Conservation (phyloP, 2,113 vertebrate species). For the Climacteris rufus region DNA sequence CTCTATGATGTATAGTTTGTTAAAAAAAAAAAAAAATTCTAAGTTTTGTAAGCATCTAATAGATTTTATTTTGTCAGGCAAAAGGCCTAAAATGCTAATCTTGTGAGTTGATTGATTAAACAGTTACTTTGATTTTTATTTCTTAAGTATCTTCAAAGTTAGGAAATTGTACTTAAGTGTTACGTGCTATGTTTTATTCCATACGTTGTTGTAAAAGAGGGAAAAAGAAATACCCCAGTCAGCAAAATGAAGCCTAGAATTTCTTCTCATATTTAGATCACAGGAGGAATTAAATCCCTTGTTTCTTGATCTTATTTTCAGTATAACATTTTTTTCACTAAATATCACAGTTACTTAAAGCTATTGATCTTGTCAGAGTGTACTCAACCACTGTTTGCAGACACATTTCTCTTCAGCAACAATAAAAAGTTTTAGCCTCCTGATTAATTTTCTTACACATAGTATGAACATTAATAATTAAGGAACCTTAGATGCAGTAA, state of each 20-base stretch:
- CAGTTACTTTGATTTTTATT: conserved; percentile 20
- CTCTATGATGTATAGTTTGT: not conserved
- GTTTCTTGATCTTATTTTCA: not conserved
- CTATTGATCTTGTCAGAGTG: not conserved
- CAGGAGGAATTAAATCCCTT: not conserved
- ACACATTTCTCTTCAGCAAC: not conserved
- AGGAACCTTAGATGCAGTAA: not conserved
- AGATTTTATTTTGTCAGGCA: not conserved
- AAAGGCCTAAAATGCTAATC: not conserved
- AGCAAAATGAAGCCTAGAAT: not conserved
- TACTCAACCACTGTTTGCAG: not conserved
- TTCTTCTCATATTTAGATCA: not conserved
- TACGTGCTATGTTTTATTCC: not conserved
- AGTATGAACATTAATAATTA: not conserved
- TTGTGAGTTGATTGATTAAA: not conserved
- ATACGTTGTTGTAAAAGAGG: not conserved
- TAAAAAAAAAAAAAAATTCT: not conserved
- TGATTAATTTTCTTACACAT: not conserved
- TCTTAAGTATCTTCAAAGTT: not conserved
- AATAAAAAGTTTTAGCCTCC: not conserved
- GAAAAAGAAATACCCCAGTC: not conserved
- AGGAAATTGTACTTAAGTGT: not conserved
- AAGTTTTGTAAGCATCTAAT: not conserved
- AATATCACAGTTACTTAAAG: not conserved
- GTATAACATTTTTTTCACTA: not conserved